Conservation (phyloP, 2,888 invertebrate species). For the Polyommatus iphigenia region DNA sequence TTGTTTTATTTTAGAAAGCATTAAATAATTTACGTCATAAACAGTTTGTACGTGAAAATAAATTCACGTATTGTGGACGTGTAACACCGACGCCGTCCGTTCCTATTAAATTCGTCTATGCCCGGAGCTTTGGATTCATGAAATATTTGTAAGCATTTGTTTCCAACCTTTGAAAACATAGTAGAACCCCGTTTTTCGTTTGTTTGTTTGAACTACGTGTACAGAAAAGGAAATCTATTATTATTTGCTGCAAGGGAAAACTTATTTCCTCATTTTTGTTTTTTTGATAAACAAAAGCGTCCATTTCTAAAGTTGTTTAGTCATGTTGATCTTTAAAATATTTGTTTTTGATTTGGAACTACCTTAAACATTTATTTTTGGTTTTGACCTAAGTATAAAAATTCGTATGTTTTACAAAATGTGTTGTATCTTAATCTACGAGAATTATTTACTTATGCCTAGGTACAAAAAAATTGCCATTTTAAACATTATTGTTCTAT, state of each 20-base stretch:
- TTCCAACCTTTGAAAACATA: constrained; percentile 18
- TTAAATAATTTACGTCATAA: not conserved
- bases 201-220: constrained; percentile 18
- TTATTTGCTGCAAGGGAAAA: constrained; percentile 12
- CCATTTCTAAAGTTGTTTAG: not conserved
- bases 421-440: not conserved
- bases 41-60: not conserved
- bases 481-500: too few species aligned
- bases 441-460: too few species aligned
- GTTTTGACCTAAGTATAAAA: not conserved
- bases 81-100: not conserved
- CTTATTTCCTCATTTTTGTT: constrained; percentile 14
- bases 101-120: constrained; percentile 16
- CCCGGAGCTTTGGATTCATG: constrained; percentile 16
- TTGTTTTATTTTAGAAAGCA: not conserved
- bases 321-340: not conserved
- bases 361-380: not conserved
- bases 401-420: not conserved
- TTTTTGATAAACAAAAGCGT: not conserved
- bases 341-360: not conserved
- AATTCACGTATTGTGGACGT: not conserved
- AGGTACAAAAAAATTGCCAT: too few species aligned
- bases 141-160: constrained; percentile 20
- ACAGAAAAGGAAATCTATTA: constrained; percentile 13
- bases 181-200: constrained; percentile 6